A percentile compares a stretch with the other conserved stretches of the same genome.
phyloP scores from a whole-genome alignment of 2,113 vertebrate genomes.

The Xenotilapia leptura region DNA sequence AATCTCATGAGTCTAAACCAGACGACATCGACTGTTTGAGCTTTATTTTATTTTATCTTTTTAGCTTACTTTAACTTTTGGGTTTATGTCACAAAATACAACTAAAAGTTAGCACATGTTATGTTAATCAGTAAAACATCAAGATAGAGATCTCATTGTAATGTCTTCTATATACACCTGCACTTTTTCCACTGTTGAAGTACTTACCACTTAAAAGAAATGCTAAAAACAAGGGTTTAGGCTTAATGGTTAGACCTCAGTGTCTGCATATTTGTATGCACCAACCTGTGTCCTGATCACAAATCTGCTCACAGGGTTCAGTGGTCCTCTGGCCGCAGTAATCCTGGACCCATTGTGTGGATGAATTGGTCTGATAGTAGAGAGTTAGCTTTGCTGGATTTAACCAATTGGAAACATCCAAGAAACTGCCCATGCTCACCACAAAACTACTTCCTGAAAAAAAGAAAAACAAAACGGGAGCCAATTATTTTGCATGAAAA shows the following conservation, averaged over 20 bases:
- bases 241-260: not conserved
- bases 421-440: conserved; percentile 91
- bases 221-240: not conserved
- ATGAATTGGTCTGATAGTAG: conserved; percentile 93
- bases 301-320: conserved; percentile 93
- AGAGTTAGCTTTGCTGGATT: conserved; percentile 94
- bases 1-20: not conserved
- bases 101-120: not conserved
- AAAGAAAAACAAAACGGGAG: not conserved
- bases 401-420: conserved; percentile 96
- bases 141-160: not conserved
- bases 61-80: not conserved
- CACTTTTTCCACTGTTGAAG: not conserved
- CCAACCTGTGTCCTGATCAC: conserved; percentile 92
- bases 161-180: not conserved
- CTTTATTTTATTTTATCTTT: not conserved
- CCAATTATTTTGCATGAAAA: not conserved
- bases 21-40: not conserved
- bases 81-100: not conserved
- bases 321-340: conserved; percentile 93
- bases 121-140: not conserved
- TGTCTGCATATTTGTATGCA: not conserved
- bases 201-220: not conserved
- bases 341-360: conserved; percentile 90
- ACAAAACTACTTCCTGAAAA: conserved; percentile 93